Conservation (phyloP, 2,888 invertebrate species). For the Nebria salina region DNA sequence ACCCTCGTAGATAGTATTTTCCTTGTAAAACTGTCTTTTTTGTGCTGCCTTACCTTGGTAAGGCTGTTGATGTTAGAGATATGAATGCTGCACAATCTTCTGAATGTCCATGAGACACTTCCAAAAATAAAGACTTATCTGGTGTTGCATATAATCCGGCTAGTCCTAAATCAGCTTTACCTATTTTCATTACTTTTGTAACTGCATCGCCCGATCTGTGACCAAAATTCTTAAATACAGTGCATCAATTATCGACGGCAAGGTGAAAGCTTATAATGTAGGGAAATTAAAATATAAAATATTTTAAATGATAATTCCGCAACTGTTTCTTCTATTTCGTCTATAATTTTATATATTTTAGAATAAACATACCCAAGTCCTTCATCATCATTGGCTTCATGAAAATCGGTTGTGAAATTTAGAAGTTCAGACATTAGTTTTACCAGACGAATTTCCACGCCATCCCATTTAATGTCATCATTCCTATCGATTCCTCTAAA, state of each 20-base stretch:
- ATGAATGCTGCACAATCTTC: conserved; percentile 82
- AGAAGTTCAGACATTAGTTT: conserved; percentile 70
- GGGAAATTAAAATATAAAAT: too few species aligned
- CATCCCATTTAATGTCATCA: conserved; percentile 73
- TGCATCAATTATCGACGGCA: background rate
- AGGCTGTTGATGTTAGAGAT: conserved; percentile 79
- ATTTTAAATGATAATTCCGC: background rate
- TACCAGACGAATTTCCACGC: conserved; percentile 76
- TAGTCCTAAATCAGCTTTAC: conserved; percentile 73
- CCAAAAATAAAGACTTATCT: conserved; percentile 65
- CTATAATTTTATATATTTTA: too few species aligned
- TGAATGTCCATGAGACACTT: conserved; percentile 73
- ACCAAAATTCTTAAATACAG: conserved; percentile 3
- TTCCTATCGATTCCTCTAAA: conserved; percentile 59
- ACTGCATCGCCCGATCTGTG: conserved; percentile 71
- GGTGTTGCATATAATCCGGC: conserved; percentile 76
- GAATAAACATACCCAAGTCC: conserved; percentile 62
- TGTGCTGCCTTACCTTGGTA: conserved; percentile 69
- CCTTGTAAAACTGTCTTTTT: background rate
- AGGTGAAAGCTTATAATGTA: too few species aligned
- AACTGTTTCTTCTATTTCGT: too few species aligned
- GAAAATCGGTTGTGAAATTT: conserved; percentile 78
- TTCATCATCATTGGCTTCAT: conserved; percentile 66
- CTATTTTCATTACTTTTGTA: conserved; percentile 65
- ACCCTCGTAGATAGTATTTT: too few species aligned